Evolutionary conservation across 2,888 invertebrate genomes (phyloP).

Genomic region (Dynastes tityus): DNA sequence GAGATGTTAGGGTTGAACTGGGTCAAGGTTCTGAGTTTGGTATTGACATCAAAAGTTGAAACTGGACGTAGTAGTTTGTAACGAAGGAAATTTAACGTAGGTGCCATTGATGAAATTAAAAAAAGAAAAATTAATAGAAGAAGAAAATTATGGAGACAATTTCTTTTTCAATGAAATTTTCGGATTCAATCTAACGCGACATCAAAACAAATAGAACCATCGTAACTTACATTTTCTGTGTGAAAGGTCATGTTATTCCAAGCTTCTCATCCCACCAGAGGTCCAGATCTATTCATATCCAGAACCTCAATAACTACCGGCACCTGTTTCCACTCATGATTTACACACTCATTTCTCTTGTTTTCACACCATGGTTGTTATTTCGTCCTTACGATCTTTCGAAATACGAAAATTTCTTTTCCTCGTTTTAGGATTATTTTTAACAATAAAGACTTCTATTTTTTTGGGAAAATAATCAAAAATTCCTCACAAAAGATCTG

Average conservation of each 20-base stretch:
- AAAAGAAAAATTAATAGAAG: not conserved
- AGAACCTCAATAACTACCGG: constrained; percentile 10
- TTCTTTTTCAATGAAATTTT: too few relatives aligned
- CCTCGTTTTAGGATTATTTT: not conserved
- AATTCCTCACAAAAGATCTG: too few relatives aligned
- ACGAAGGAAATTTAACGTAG: too few relatives aligned
- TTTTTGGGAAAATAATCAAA: too few relatives aligned
- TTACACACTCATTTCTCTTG: constrained; percentile 10
- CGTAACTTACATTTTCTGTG: constrained; percentile 40
- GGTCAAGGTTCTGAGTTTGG: constrained; percentile 18
- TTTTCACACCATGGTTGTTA: constrained; percentile 6
- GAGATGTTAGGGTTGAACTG: not conserved
- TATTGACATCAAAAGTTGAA: not conserved
- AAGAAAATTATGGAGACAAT: not conserved
- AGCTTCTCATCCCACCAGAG: constrained; percentile 41
- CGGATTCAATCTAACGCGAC: not conserved
- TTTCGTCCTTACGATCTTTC: not conserved
- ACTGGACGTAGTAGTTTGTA: not conserved
- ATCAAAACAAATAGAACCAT: not conserved
- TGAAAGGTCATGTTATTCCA: constrained; percentile 48
- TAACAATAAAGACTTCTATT: too few relatives aligned
- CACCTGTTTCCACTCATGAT: constrained; percentile 36
- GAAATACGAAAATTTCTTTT: not conserved
- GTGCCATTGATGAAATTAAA: too few relatives aligned
- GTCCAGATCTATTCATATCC: constrained; percentile 34